Percentiles rank a stretch among this genome's conserved stretches.
These are phyloP conservation scores for Pseudochirops cupreus DNA, from an alignment of 2,797 vertebrate species.

Conservation along the genomic window DNA sequence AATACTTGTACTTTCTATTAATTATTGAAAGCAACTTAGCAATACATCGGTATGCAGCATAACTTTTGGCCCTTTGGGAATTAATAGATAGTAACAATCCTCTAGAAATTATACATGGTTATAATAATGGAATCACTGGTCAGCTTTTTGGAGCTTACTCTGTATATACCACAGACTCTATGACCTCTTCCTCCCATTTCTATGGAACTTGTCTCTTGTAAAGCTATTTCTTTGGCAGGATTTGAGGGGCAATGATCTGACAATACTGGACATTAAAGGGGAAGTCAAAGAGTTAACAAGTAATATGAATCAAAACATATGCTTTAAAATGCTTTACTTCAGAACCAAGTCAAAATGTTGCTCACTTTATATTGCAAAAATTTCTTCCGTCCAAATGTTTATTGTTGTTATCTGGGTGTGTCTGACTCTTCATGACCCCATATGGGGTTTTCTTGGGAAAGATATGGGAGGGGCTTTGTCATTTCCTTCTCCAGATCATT, in stretches of 20 bases:
- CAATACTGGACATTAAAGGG: not conserved
- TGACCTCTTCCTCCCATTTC: not conserved
- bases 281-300: not conserved
- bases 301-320: not conserved
- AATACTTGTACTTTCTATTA: slow-evolving; percentile 78
- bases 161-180: not conserved
- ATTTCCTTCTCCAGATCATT: not conserved
- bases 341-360: not conserved
- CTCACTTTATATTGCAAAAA: not conserved
- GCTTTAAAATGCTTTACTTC: not conserved
- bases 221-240: not conserved
- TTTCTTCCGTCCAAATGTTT: not conserved
- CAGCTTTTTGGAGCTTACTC: slow-evolving; percentile 40
- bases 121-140: slow-evolving; percentile 66
- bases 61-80: slow-evolving; percentile 69
- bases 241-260: not conserved
- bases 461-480: not conserved
- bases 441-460: not conserved
- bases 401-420: not conserved
- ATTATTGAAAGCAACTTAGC: slow-evolving; percentile 75
- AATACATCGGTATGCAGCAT: slow-evolving; percentile 67
- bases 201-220: not conserved
- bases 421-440: not conserved
- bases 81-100: slow-evolving; percentile 75
- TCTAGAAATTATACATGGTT: slow-evolving; percentile 71